These are phyloP conservation scores for Papilio elwesi DNA, from an alignment of 2,888 invertebrate genomes.

Conservation along the genomic window DNA sequence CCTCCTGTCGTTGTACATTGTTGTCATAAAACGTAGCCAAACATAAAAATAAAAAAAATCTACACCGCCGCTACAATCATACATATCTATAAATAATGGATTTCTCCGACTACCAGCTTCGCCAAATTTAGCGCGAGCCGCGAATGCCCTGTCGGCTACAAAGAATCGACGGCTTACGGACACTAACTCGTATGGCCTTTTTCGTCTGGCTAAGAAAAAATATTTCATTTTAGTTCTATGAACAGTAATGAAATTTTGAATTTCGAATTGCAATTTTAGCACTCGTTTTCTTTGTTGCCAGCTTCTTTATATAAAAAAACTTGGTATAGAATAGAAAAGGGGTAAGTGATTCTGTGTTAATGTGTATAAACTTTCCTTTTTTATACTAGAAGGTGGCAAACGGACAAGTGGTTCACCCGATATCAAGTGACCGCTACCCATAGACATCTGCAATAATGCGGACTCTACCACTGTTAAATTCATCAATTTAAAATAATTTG, in stretches of 20 bases:
- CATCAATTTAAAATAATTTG: no score
- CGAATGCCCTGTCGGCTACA: constrained; percentile 27
- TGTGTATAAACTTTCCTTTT: no score
- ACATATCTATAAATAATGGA: constrained; percentile 40
- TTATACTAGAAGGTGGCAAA: no score
- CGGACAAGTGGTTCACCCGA: no score
- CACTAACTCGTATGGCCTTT: constrained; percentile 36
- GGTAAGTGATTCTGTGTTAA: no score
- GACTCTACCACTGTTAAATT: no score
- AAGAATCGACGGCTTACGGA: constrained; percentile 35
- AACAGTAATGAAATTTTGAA: constrained; percentile 20
- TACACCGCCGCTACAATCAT: constrained; percentile 26
- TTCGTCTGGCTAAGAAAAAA: constrained; percentile 24
- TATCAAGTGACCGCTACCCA: no score
- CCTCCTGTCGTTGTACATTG: no score
- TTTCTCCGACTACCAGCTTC: constrained; percentile 35
- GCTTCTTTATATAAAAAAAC: not conserved
- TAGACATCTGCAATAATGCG: no score
- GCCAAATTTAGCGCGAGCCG: constrained; percentile 37
- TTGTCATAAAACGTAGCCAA: constrained; percentile 10
- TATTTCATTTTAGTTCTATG: constrained; percentile 26
- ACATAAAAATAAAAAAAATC: constrained; percentile 13
- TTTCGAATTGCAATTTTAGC: constrained; percentile 4
- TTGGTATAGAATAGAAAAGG: no score
- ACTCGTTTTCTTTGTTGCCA: constrained; percentile 3